Percentiles rank a stretch among this genome's conserved stretches.
These are phyloP conservation scores for Spialia ferax DNA, from an alignment of 2,888 invertebrate species.

Conservation along the genomic window DNA sequence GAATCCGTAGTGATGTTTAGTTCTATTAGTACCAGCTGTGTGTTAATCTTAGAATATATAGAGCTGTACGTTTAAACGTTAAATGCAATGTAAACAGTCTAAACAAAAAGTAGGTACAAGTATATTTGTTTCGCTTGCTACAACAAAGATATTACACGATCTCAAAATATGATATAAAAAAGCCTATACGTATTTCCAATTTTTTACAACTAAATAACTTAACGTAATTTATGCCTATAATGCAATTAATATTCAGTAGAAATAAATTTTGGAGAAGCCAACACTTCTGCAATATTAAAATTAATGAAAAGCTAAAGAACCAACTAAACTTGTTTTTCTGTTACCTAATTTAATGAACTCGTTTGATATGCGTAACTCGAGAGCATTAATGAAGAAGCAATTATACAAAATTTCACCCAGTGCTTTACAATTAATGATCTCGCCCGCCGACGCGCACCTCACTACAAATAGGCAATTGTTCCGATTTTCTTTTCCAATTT, in stretches of 20 bases:
- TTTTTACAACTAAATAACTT: not conserved
- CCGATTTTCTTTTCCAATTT: constrained; percentile 67
- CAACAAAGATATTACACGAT: not conserved
- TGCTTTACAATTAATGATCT: constrained; percentile 71
- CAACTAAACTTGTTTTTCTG: constrained; percentile 27
- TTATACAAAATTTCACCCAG: constrained; percentile 72
- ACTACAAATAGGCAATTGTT: constrained; percentile 66
- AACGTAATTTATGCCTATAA: not conserved
- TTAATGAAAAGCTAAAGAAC: not conserved
- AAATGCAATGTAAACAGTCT: not conserved
- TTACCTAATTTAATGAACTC: constrained; percentile 52
- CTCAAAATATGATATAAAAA: not conserved
- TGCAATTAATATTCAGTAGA: not conserved
- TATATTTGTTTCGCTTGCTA: not conserved
- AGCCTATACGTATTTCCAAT: not conserved
- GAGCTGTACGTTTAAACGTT: constrained; percentile 34
- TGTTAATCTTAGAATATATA: constrained; percentile 52
- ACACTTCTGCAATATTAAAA: not conserved
- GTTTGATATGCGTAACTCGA: constrained; percentile 43
- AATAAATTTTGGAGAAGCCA: not conserved
- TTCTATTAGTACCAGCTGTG: constrained; percentile 42
- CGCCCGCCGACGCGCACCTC: constrained; percentile 54
- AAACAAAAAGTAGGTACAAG: constrained; percentile 6
- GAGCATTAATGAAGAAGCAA: constrained; percentile 54
- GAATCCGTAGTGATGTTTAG: constrained; percentile 63